phyloP scores from a whole-genome alignment of 2,797 vertebrate species.

The Protonibea diacanthus region DNA sequence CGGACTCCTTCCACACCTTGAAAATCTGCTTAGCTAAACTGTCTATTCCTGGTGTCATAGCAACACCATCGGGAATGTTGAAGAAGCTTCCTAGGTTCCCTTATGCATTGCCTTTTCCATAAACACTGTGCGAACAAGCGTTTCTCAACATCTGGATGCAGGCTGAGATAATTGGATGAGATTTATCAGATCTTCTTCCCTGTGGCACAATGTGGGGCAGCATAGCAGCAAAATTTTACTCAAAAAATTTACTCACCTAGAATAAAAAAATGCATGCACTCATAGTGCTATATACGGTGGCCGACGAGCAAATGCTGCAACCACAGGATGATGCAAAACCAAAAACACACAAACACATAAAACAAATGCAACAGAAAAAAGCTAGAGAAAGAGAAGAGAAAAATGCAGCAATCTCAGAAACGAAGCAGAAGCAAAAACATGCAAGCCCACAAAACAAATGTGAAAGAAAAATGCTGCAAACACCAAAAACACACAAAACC shows the following conservation, averaged over 20 bases:
- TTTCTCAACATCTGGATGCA: slow-evolving; percentile 59
- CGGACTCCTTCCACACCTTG: slow-evolving; percentile 45
- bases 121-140: slow-evolving; percentile 33
- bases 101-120: slow-evolving; percentile 45
- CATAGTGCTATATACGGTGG: background rate
- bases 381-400: too few species aligned
- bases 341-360: too few species aligned
- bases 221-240: background rate
- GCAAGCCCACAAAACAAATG: too few species aligned
- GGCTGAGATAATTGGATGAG: slow-evolving; percentile 11
- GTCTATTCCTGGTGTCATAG: slow-evolving; percentile 52
- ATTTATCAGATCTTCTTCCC: slow-evolving; percentile 23
- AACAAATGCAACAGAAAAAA: too few species aligned
- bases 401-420: too few species aligned
- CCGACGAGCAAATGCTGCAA: too few species aligned
- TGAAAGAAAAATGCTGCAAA: too few species aligned
- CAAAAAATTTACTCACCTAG: slow-evolving; percentile 24
- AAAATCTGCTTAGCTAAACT: slow-evolving; percentile 47
- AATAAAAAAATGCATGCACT: background rate
- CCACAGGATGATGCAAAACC: too few species aligned
- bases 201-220: slow-evolving; percentile 16
- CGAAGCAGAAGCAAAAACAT: too few species aligned
- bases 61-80: slow-evolving; percentile 38
- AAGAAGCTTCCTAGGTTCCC: slow-evolving; percentile 24
- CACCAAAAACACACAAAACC: too few species aligned